These are phyloP conservation scores for Euclidia mi DNA, from an alignment of 2,888 invertebrate genomes.

Conservation along the genomic window DNA sequence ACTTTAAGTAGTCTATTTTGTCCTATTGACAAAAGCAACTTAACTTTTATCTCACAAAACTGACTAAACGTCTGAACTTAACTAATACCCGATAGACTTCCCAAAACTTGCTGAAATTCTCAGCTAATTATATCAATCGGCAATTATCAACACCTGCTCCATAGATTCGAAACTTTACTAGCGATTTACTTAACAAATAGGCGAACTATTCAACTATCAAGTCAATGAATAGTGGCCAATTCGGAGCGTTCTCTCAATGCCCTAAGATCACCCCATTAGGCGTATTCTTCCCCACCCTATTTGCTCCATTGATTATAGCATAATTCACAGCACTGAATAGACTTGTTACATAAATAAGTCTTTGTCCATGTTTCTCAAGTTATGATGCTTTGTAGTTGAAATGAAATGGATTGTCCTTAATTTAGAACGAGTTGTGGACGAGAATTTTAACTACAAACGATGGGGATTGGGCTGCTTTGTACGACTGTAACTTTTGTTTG, in stretches of 20 bases:
- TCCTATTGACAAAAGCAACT: too few relatives aligned
- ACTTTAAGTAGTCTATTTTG: too few relatives aligned
- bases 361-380: slow-evolving; percentile 14
- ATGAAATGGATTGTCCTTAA: slow-evolving; percentile 17
- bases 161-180: slow-evolving; percentile 40
- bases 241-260: slow-evolving; percentile 30
- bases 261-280: slow-evolving; percentile 44
- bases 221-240: slow-evolving; percentile 32
- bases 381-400: slow-evolving; percentile 12
- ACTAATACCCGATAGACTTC: too few relatives aligned
- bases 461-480: slow-evolving; percentile 2
- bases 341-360: slow-evolving; percentile 35
- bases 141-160: slow-evolving; percentile 47
- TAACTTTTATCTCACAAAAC: too few relatives aligned
- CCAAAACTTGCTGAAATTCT: slow-evolving; percentile 10
- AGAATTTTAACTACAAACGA: slow-evolving; percentile 14
- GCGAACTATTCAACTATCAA: slow-evolving; percentile 43
- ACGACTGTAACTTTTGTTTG: slow-evolving; percentile 3
- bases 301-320: slow-evolving; percentile 45
- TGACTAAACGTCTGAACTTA: too few relatives aligned
- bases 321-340: slow-evolving; percentile 43
- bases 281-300: slow-evolving; percentile 12
- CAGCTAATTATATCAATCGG: slow-evolving; percentile 40
- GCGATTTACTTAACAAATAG: slow-evolving; percentile 50
- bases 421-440: slow-evolving; percentile 10